phyloP scores from a whole-genome alignment of 2,888 invertebrate genomes.

The Epinotia ramella region DNA sequence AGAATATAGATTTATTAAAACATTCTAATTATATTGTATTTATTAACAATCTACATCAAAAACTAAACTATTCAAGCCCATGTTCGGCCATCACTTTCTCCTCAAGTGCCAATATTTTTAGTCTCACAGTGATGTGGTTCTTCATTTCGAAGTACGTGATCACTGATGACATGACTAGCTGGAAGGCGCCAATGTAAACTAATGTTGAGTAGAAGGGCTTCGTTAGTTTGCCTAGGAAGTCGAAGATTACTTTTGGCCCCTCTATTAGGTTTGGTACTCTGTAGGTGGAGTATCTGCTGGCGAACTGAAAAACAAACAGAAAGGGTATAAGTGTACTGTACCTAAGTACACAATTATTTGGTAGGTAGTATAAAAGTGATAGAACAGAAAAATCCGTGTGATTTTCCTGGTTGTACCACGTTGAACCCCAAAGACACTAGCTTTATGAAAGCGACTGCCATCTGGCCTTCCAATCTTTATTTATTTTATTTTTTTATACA shows the following conservation, averaged over 20 bases:
- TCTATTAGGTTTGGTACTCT: conserved; percentile 87
- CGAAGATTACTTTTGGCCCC: conserved; percentile 82
- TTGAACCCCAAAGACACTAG: too few relatives aligned
- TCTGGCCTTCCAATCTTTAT: too few relatives aligned
- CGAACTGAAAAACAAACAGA: conserved; percentile 82
- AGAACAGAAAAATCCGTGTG: too few relatives aligned
- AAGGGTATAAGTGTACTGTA: not conserved
- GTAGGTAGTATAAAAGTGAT: too few relatives aligned
- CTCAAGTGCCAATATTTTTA: conserved; percentile 72
- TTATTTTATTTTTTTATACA: too few relatives aligned
- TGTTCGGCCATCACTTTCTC: conserved; percentile 56
- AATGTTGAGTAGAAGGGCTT: conserved; percentile 82
- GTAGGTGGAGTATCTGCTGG: conserved; percentile 86
- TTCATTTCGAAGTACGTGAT: conserved; percentile 87
- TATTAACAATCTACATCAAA: conserved; percentile 34
- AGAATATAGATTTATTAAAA: not conserved
- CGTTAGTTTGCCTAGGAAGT: conserved; percentile 81
- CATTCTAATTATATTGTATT: conserved; percentile 4
- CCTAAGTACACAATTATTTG: not conserved
- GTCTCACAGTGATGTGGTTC: conserved; percentile 73
- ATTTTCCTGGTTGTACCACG: too few relatives aligned
- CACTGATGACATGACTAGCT: conserved; percentile 82
- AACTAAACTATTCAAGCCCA: conserved; percentile 20
- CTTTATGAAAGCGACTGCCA: too few relatives aligned
- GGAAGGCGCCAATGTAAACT: conserved; percentile 76